Evolutionary conservation across 2,113 vertebrate genomes (phyloP).

Genomic region (Hemibagrus wyckioides): DNA sequence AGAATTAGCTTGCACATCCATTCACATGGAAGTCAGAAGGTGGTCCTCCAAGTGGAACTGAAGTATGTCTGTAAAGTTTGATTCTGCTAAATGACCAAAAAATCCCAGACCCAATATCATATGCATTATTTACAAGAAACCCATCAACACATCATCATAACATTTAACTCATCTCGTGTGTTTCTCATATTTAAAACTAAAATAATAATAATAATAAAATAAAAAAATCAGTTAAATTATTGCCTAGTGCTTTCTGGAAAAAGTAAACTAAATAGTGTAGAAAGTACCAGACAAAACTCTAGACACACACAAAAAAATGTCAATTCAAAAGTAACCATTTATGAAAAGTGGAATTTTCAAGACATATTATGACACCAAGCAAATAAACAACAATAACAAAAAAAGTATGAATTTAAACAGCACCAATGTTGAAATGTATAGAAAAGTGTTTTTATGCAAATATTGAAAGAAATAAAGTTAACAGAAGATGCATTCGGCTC

Average conservation of each 20-base stretch:
- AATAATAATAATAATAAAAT: not conserved
- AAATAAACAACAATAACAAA: slow-evolving; percentile 42
- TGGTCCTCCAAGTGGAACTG: not conserved
- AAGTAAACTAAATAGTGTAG: not conserved
- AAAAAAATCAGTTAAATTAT: not conserved
- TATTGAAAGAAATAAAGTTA: slow-evolving; percentile 46
- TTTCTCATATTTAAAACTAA: not conserved
- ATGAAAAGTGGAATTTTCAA: slow-evolving; percentile 39
- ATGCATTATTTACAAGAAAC: slow-evolving; percentile 20
- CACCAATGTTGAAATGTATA: slow-evolving; percentile 38
- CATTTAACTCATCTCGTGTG: not conserved
- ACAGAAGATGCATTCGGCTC: slow-evolving; percentile 28
- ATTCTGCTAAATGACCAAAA: not conserved
- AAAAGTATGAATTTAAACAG: slow-evolving; percentile 20
- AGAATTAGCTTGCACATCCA: not conserved
- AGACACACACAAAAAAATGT: not conserved
- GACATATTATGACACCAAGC: slow-evolving; percentile 5
- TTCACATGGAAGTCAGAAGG: not conserved
- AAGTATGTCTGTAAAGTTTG: not conserved
- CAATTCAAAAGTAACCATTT: slow-evolving; percentile 9
- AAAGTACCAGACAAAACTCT: not conserved
- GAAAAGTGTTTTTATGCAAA: slow-evolving; percentile 49
- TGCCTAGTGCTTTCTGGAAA: slow-evolving; percentile 11
- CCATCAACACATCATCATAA: slow-evolving; percentile 23
- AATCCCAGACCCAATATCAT: not conserved